Evolutionary conservation across 2,113 vertebrate species (phyloP).

Genomic region (Phylloscopus trochiloides): DNA sequence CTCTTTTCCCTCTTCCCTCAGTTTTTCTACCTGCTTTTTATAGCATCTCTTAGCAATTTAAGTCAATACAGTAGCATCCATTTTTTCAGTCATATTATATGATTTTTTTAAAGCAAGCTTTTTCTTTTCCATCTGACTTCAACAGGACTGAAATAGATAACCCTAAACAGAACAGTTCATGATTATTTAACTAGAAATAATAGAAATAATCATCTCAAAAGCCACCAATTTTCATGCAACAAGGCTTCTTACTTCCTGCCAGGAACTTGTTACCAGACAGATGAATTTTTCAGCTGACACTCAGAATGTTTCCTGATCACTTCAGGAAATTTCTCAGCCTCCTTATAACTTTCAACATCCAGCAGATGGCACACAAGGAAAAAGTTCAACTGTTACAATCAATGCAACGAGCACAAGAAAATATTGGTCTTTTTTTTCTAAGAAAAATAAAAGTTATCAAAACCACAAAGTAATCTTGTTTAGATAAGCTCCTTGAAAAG

Average conservation of each 20-base stretch:
- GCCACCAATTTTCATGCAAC: neutral
- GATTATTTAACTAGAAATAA: neutral
- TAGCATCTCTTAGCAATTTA: neutral
- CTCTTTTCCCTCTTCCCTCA: neutral
- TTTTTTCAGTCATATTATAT: neutral
- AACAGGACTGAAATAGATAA: neutral
- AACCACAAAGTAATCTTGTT: neutral
- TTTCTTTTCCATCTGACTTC: neutral
- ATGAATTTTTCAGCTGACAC: neutral
- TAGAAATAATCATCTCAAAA: neutral
- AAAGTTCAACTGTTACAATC: neutral
- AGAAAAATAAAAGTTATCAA: neutral
- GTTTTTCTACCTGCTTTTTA: neutral
- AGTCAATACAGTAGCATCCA: neutral
- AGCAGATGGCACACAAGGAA: slow-evolving; percentile 52
- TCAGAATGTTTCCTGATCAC: neutral
- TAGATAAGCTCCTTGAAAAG: neutral
- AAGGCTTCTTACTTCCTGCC: neutral
- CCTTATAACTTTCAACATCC: slow-evolving; percentile 7
- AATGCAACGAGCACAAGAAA: neutral
- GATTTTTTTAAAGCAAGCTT: neutral
- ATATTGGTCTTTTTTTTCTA: neutral
- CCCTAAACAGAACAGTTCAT: neutral
- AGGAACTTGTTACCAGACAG: neutral
- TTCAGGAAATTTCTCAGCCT: neutral